phyloP scores from a whole-genome alignment of 64 coral and sea anemone genomes.

The Dendrophyllia cribrosa region DNA sequence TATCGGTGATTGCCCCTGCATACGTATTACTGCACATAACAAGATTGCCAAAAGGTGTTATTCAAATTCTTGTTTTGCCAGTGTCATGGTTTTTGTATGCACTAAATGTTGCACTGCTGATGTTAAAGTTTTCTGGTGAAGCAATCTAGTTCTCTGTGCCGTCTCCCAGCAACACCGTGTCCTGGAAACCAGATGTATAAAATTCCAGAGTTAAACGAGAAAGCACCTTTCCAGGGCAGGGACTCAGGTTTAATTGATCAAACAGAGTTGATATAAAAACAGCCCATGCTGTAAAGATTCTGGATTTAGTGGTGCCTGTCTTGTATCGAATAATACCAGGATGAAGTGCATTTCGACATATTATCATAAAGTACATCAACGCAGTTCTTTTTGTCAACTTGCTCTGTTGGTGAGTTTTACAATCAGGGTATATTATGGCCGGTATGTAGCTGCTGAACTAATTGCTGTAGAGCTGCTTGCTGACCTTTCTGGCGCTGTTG shows the following conservation, averaged over 20 bases:
- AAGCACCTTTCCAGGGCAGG: slow-evolving; percentile 56
- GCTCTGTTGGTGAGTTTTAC: slow-evolving; percentile 69
- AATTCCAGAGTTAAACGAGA: slow-evolving; percentile 32
- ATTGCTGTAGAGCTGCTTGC: slow-evolving; percentile 4
- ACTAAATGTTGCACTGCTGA: slow-evolving; percentile 65
- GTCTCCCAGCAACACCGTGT: slow-evolving; percentile 61
- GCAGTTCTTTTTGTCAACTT: slow-evolving; percentile 75
- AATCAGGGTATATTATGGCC: slow-evolving; percentile 69
- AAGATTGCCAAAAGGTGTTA: slow-evolving; percentile 70
- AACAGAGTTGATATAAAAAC: slow-evolving; percentile 75
- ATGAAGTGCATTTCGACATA: slow-evolving; percentile 70
- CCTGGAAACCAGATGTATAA: slow-evolving; percentile 61
- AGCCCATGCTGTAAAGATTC: slow-evolving; percentile 84
- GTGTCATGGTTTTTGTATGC: slow-evolving; percentile 79
- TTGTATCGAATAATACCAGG: slow-evolving; percentile 75
- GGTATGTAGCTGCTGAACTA: slow-evolving; percentile 39
- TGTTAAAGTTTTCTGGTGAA: slow-evolving; percentile 45
- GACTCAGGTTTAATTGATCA: slow-evolving; percentile 64
- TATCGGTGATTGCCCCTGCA: slow-evolving; percentile 61
- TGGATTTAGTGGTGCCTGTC: slow-evolving; percentile 66
- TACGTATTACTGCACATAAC: slow-evolving; percentile 75
- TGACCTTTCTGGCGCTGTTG: slow-evolving; percentile 15
- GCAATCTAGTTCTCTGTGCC: slow-evolving; percentile 71
- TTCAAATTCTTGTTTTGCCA: slow-evolving; percentile 77
- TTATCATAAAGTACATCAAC: slow-evolving; percentile 77